Evolutionary conservation across 1,140 invertebrate species (phyloP).

Genomic region (Oreohelix idahoensis): DNA sequence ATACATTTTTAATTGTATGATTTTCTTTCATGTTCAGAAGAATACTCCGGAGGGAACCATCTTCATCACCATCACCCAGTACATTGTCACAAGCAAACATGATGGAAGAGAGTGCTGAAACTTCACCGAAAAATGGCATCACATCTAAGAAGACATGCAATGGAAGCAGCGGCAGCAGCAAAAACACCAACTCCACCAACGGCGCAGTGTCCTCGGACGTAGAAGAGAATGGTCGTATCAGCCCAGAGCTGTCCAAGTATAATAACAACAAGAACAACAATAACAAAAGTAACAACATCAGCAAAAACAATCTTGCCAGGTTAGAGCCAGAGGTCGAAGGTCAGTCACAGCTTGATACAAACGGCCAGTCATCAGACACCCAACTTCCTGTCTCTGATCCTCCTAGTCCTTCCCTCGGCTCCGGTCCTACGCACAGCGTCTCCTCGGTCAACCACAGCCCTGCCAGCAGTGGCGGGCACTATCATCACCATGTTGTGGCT

Average conservation of each 20-base stretch:
- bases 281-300: conserved; percentile 22
- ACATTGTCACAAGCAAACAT: background rate
- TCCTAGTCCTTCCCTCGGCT: background rate
- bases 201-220: background rate
- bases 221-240: conserved; percentile 6
- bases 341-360: background rate
- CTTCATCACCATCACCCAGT: background rate
- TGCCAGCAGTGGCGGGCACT: conserved; percentile 1
- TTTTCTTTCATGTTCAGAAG: conserved; percentile 1
- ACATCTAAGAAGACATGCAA: conserved; percentile 11
- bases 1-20: background rate
- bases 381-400: conserved; percentile 8
- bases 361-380: conserved; percentile 17
- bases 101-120: conserved; percentile 18
- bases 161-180: background rate
- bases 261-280: conserved; percentile 2
- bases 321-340: background rate
- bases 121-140: background rate
- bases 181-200: background rate
- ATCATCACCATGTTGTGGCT: conserved; percentile 1
- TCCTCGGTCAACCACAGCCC: background rate
- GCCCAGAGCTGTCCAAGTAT: background rate
- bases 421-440: background rate
- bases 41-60: background rate
- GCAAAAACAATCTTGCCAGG: background rate